Percentiles rank a stretch among this genome's conserved stretches.
Evolutionary conservation across 2,113 vertebrate genomes (phyloP).

Genomic region (Numida meleagris): DNA sequence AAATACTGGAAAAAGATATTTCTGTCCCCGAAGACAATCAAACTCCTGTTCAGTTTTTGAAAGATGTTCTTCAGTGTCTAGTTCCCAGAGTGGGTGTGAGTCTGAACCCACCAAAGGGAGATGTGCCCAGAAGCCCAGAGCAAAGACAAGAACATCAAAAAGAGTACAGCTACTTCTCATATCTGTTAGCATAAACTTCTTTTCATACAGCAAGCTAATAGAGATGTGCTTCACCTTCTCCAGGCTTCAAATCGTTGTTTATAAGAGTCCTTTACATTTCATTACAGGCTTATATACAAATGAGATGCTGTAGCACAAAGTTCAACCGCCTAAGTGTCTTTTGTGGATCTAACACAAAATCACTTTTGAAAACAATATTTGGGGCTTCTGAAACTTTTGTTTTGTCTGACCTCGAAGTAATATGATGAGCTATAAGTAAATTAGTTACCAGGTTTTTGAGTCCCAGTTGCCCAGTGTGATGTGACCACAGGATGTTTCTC

Average conservation of each 20-base stretch:
- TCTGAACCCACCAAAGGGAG: background rate
- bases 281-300: background rate
- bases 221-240: background rate
- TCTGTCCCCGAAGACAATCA: background rate
- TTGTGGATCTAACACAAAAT: background rate
- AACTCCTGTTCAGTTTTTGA: background rate
- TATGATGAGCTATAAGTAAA: background rate
- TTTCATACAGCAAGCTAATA: background rate
- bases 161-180: background rate
- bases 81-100: background rate
- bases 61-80: background rate
- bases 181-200: background rate
- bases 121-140: background rate
- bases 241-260: background rate
- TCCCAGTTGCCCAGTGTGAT: background rate
- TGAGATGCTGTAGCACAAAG: background rate
- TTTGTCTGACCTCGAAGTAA: background rate
- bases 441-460: background rate
- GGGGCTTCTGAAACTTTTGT: background rate
- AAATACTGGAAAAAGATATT: background rate
- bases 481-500: background rate
- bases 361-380: conserved; percentile 3
- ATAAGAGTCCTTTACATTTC: background rate
- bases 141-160: background rate
- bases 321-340: background rate